Base-by-base conservation (phyloP, 2,888 invertebrate species). In the Adineta ricciae region DNA sequence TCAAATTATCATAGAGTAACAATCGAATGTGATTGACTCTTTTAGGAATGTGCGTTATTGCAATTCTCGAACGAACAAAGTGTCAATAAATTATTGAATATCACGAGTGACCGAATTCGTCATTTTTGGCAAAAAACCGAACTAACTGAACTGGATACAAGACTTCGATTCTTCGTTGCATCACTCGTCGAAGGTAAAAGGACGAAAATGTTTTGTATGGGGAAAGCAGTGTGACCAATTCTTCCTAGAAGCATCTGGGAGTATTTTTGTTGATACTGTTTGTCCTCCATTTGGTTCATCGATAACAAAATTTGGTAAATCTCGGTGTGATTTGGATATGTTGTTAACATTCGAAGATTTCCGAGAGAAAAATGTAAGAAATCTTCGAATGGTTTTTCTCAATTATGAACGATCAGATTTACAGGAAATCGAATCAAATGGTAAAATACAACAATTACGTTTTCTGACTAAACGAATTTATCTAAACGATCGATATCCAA, bases 251-350 rank as follows among this genome's bases (percentile, higher is more conserved):
- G 92, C 93, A 86, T 91, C 95, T 9, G 90, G 91, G 8, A 94
- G 94, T 86, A 91, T 95, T 89, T 95, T 95, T 90, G 93, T 94
- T 0, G 91, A 92, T 86, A 92, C 93, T 56, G 91, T 91, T 83
- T 93, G 94, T 0, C 91, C 93, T 85, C 96, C 95, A 0, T 96
- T 96, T 91, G 96, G 96, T 0, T 96, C 96, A 0, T 94, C 95
- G 0, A 94, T 96, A 0, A 96, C 95, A 92, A 95, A 96, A 0
- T 95, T 94, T 90, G 96, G 96, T 7, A 94, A 93, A 90, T 93
- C 93, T 91, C 94, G 93, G 83, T 94, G 94, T 90, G 96, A 96
- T 90, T 91, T 96, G 86, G 96, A 96, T 90, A 91, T 95, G 87
- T 93, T 94, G 50, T 88, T 93, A 41, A 82, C 49, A 14, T 82